Evolutionary conservation across 2,797 vertebrate species (phyloP), one percentile per base, ranked within the genome.

Genomic region (Pseudocheirus occidentalis): DNA sequence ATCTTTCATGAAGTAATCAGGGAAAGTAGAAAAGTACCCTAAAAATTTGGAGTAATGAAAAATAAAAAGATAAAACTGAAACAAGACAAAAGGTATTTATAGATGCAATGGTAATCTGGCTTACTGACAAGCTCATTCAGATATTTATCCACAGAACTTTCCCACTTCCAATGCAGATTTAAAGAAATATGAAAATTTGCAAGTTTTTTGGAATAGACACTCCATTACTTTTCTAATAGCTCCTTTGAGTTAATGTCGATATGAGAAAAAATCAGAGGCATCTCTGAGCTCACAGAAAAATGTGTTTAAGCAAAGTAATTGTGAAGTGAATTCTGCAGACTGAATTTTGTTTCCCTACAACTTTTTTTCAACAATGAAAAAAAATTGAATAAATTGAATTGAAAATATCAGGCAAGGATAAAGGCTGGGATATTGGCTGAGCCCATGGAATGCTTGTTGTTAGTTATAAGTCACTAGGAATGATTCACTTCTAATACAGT

Each of bases 321-420:
- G 2, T 91, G 31, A 95, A 92, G 54, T 93, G 96, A 93, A 90
- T 66, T 93, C 53, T 93, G 50, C 21, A 46, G 62, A 94, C 29
- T 90, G 95, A 66, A 95, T 66, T 46, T 52, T 93, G 0, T 91
- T 95, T 94, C 28, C 90, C 34, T 11, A 55, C 55, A 62, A 11
- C 13, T 62, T 62, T 62, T 13, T 62, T 62, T 31, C 29, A 29
- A 62, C 11, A 14, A 34, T 62, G 11, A 62, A 56, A 31, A n/a
- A 89, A 46, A 58, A 31, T 27, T 81, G 62, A 91, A 0, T 73
- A 73, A 27, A 94, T 24, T 91, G 81, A 92, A 90, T 81, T 91
- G 81, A 40, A 94, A 28, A 62, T n/a, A 56, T 66, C 31, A 66
- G 12, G 62, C 34, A 66, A 66, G 14, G 34, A 66, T n/a, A 66